Conservation (phyloP, 2,888 invertebrate genomes). For the Trichopria drosophilae region DNA sequence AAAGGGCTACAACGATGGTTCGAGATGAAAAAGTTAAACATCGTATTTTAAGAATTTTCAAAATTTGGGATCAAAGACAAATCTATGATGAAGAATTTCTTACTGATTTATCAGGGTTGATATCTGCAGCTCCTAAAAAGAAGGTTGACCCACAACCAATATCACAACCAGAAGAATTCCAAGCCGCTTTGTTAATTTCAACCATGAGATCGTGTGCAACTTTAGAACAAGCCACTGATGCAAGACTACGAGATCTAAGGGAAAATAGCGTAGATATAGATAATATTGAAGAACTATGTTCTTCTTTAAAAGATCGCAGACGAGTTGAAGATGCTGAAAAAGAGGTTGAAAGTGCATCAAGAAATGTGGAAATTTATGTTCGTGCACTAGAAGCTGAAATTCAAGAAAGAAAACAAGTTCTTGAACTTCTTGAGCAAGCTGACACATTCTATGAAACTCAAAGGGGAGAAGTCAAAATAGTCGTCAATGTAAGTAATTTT, state of each 20-base stretch:
- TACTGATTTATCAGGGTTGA: slow-evolving; percentile 79
- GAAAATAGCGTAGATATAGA: slow-evolving; percentile 72
- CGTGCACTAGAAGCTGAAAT: slow-evolving; percentile 81
- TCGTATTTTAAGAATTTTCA: slow-evolving; percentile 86
- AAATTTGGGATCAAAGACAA: slow-evolving; percentile 92
- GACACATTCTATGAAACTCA: slow-evolving; percentile 88
- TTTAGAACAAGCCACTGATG: slow-evolving; percentile 54
- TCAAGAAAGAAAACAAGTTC: slow-evolving; percentile 75
- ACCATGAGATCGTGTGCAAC: slow-evolving; percentile 54
- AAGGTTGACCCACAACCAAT: slow-evolving; percentile 66
- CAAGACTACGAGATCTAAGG: slow-evolving; percentile 60
- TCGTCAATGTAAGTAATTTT: slow-evolving; percentile 79
- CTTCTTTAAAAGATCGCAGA: slow-evolving; percentile 83
- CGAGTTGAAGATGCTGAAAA: slow-evolving; percentile 85
- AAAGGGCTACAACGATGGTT: slow-evolving; percentile 87
- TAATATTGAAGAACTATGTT: slow-evolving; percentile 77
- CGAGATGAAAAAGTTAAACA: slow-evolving; percentile 86
- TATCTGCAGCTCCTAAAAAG: slow-evolving; percentile 76
- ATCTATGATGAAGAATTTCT: slow-evolving; percentile 90
- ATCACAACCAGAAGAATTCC: slow-evolving; percentile 67
- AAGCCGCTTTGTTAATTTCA: slow-evolving; percentile 62
- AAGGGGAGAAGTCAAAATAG: slow-evolving; percentile 91
- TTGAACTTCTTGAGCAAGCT: slow-evolving; percentile 78
- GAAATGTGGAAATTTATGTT: slow-evolving; percentile 79
- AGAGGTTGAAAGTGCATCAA: slow-evolving; percentile 81